Evolutionary conservation across 2,888 invertebrate species (phyloP), one percentile per base, ranked within the genome.

Genomic region (Lasioglossum malachurum): DNA sequence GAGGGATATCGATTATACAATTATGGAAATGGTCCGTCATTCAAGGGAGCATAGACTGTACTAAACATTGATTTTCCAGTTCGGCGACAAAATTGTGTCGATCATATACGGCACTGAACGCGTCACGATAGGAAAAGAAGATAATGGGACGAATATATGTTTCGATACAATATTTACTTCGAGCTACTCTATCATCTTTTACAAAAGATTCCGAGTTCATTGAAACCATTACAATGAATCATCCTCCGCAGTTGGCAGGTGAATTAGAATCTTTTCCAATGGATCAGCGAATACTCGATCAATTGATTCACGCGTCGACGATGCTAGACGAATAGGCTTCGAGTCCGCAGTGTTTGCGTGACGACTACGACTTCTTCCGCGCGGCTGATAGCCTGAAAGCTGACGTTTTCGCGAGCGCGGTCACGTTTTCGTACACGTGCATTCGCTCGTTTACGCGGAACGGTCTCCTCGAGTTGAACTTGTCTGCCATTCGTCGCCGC

Each of bases 381-480:
- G 60, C 27, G 41, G 44, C 7, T n/a, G 75, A 78, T 64, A 67
- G 41, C n/a, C 67, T 64, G 82, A 73, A 78, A 87, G 82, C 67
- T 67, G 78, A 80, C 80, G 84, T 84, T 88, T 82, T 44, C 49
- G 31, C 64, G 60, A 41, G 74, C n/a, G 27, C 12, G 69, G 87
- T 88, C 88, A 88, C 88, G 88, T 88, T 88, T 87, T 81, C 82
- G 31, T 46, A 64, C 88, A 88, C 83, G 87, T 88, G 87, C 84
- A 60, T 46, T 19, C 69, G 57, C 19, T n/a, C 78, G 75, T 86
- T 87, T 60, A 46, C 49, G 38, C 35, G n/a, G 69, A 82, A 80
- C n/a, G 53, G 49, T 72, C 23, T 31, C 19, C 64, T 57, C 72
- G 12, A 27, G 38, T 69, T 69, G 60, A 75, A 77, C 86, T 80